Base-by-base conservation (phyloP, 2,113 vertebrate genomes). In the Odontesthes bonariensis region DNA sequence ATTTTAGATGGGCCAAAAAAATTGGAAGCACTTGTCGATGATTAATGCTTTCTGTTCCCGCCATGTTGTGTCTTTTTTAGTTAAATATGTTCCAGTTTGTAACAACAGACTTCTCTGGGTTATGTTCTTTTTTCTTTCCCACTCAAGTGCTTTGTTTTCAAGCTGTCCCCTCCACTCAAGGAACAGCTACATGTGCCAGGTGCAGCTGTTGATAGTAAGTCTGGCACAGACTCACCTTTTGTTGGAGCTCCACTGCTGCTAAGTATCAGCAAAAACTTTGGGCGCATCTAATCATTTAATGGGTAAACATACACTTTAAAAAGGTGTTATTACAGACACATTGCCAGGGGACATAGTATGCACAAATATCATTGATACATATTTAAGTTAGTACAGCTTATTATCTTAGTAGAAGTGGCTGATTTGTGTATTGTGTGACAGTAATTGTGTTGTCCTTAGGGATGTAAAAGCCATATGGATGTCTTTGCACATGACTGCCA, bases 1-100 rank as follows among this genome's bases (percentile, higher is more conserved):
- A 57, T 66, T 27, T 52, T 38, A 19, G 59, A 63, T 3, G 44
- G 5, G 53, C 8, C 5, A 62, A 69, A 69, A 44, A 63, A 46
- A 32, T 56, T 49, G 31, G 44, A 69, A 71, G 64, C 27, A 19
- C 9, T 22, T 6, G 17, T 19, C 33, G 27, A 32, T 33, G 32
- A 89, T 79, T 62, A 74, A 76, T 68, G 33, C 59, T 63, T 81
- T 88, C 70, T 67, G 38, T 38, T 75, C 12, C 62, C 52, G 52
- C 52, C 11, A 0, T 87, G 81, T 86, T 88, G 82, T 84, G 83
- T 82, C 85, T 84, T 9, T 32, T 59, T 61, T 44, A 83, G 49
- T 73, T 61, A 69, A n/a, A 33, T 58, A 8, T 49, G 60, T 78
- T 68, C 70, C 27, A 1, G 31, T 55, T 44, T 51, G 23, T 60